Base-by-base conservation (phyloP, 2,888 invertebrate genomes). In the Crossocerus cetratus region DNA sequence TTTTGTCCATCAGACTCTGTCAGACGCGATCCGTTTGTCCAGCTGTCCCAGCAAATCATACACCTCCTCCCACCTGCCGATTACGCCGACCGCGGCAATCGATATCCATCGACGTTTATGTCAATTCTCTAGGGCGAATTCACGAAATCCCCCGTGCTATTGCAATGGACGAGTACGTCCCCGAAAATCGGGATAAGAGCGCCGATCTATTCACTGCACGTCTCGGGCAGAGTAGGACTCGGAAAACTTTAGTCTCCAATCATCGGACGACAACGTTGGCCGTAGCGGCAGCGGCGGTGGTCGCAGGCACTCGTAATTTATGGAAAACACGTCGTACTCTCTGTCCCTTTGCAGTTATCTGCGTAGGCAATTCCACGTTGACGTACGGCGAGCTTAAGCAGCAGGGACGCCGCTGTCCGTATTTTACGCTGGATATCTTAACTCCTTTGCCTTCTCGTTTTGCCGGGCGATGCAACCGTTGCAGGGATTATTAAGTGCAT, bases 101-200 rank as follows among this genome's bases (percentile, higher is more conserved):
- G 66, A 44, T 67, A 55, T 60, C 60, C 60, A 67, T 67, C 16
- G 66, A 61, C 66, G 60, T 54, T 60, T 67, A 18, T 61, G 66
- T 67, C 66, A 55, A 67, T 67, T 55, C 43, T 20, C 22, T 14
- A 16, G 22, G 44, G 44, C 8, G 60, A 55, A 44, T 23, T 22
- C 21, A 20, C 54, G 43, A 67, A 67, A 55, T 55, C 55, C 23
- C 53, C 42, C 60, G 32, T 32, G 11, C 32, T 11, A 5, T 11
- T 11, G 8, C 32, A 11, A 5, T 2, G 32, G 32, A 32, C 32
- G 32, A 32, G 32, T 32, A 32, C 32, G 32, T 32, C 32, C 32
- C 5, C 32, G 32, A 32, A 32, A 32, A 32, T 32, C 32, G 32
- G 32, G 32, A 32, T 32, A 32, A 32, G 32, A 11, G 32, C 11